phyloP scores from a whole-genome alignment of 1,140 invertebrate species.

The Rhagoletis zephyria region DNA sequence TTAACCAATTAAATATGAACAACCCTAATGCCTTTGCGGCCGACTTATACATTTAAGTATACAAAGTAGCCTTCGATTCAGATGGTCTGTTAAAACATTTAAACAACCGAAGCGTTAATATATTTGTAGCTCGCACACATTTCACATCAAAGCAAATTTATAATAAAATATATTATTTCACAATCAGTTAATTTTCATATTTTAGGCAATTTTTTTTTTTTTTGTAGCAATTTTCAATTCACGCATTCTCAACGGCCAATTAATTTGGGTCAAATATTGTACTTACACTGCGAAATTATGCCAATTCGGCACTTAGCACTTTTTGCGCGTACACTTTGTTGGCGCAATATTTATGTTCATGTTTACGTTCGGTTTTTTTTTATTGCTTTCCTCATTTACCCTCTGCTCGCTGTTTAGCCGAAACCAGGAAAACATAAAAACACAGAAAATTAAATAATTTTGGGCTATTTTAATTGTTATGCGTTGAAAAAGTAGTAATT shows the following conservation, averaged over 20 bases:
- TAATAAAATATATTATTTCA: neutral
- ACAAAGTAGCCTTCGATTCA: neutral
- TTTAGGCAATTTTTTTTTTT: conserved; percentile 24
- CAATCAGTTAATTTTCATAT: neutral
- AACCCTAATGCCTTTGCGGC: neutral
- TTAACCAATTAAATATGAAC: neutral
- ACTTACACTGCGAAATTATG: neutral
- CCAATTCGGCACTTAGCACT: conserved; percentile 40
- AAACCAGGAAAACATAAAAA: conserved; percentile 46
- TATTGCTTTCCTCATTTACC: neutral
- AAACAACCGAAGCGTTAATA: neutral
- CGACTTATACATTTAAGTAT: neutral
- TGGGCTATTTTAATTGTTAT: neutral
- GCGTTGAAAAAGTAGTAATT: neutral
- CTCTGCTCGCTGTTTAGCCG: neutral
- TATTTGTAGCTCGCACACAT: neutral
- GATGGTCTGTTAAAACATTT: neutral
- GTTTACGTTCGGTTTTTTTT: neutral
- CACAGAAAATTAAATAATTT: neutral
- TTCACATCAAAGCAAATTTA: conserved; percentile 1
- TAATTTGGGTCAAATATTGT: conserved; percentile 36
- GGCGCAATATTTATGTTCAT: neutral
- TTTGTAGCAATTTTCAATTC: neutral
- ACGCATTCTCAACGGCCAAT: conserved; percentile 17
- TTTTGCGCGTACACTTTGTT: conserved; percentile 13